Percentiles rank a stretch among this genome's conserved stretches.
phyloP scores from a whole-genome alignment of 2,888 invertebrate genomes.

The Lottia gigantea region DNA sequence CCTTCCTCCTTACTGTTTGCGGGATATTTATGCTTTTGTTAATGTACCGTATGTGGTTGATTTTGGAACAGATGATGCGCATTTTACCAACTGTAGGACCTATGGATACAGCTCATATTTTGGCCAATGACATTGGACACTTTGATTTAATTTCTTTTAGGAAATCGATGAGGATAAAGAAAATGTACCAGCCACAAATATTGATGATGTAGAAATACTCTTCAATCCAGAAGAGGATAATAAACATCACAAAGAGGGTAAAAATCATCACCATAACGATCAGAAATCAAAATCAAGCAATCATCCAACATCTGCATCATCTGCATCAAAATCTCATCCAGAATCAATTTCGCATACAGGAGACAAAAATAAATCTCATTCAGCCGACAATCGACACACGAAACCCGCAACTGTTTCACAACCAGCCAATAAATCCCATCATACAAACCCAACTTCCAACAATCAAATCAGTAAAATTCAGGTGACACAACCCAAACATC shows the following conservation, averaged over 20 bases:
- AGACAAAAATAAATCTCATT: conserved; percentile 11
- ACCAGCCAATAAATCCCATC: too few relatives aligned
- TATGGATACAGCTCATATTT: too few relatives aligned
- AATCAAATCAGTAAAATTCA: conserved; percentile 52
- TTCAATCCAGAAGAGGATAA: conserved; percentile 70
- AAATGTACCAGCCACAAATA: conserved; percentile 53
- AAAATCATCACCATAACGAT: conserved; percentile 13
- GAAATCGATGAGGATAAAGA: conserved; percentile 51
- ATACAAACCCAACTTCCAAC: too few relatives aligned
- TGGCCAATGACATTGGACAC: too few relatives aligned
- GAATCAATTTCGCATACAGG: neutral
- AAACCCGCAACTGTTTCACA: neutral
- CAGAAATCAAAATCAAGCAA: conserved; percentile 10
- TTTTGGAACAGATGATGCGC: too few relatives aligned
- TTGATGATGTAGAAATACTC: conserved; percentile 63
- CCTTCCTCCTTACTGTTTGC: too few relatives aligned
- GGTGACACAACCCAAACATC: conserved; percentile 75
- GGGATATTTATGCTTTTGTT: too few relatives aligned
- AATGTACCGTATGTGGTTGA: too few relatives aligned
- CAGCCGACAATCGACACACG: conserved; percentile 15
- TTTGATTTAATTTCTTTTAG: conserved; percentile 16
- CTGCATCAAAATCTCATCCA: neutral
- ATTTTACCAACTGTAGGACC: too few relatives aligned
- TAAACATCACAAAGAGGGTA: conserved; percentile 5
- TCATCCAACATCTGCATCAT: neutral